Percentiles rank a stretch among this genome's conserved stretches.
Evolutionary conservation across 2,113 vertebrate genomes (phyloP).

Genomic region (Eolophus roseicapilla): DNA sequence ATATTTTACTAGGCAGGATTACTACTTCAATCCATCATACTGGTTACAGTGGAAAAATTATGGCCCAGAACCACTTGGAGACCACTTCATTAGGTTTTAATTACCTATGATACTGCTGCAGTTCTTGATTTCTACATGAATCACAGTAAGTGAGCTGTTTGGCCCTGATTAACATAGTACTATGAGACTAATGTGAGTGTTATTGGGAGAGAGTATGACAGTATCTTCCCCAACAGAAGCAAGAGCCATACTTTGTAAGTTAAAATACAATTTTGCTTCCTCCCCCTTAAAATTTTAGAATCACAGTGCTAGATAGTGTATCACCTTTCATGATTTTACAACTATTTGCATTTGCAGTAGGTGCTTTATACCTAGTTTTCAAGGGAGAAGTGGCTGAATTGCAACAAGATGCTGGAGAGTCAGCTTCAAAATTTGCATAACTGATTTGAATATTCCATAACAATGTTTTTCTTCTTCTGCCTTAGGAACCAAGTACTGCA

Average conservation of each 20-base stretch:
- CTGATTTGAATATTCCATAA: background rate
- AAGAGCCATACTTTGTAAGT: background rate
- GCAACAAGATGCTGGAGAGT: background rate
- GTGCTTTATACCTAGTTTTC: background rate
- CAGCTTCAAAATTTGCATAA: background rate
- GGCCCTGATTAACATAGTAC: background rate
- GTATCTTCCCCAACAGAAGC: background rate
- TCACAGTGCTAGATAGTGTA: background rate
- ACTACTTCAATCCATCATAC: conserved; percentile 5
- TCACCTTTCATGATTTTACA: background rate
- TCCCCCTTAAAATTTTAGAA: background rate
- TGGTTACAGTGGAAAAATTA: background rate
- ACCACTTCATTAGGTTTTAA: conserved; percentile 18
- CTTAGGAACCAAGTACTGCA: background rate
- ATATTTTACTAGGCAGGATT: background rate
- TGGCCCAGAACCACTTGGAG: background rate
- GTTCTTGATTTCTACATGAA: conserved; percentile 6
- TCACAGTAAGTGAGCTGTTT: background rate
- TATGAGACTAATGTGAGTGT: background rate
- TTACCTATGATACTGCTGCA: background rate
- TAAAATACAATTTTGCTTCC: background rate
- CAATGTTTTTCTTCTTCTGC: background rate
- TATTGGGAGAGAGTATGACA: background rate
- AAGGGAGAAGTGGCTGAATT: background rate
- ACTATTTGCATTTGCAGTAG: background rate